phyloP scores from a whole-genome alignment of 2,113 vertebrate genomes.

The Odobenus rosmarus region DNA sequence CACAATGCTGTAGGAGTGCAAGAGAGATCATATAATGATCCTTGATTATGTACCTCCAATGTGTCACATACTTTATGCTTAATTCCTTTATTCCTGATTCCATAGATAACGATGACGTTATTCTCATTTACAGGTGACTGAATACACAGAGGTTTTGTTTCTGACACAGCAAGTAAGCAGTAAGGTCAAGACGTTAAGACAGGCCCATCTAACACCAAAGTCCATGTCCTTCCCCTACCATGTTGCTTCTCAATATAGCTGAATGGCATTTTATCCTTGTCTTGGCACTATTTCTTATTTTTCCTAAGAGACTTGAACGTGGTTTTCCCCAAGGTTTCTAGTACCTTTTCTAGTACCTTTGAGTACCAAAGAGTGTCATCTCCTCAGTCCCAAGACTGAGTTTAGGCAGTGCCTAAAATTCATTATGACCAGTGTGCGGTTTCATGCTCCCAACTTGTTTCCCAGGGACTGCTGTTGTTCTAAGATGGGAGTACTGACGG shows the following conservation, averaged over 20 bases:
- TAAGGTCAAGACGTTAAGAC: background rate
- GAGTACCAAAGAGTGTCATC: background rate
- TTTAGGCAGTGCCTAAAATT: background rate
- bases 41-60: background rate
- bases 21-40: background rate
- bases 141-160: background rate
- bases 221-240: background rate
- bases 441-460: background rate
- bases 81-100: background rate
- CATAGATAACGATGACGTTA: background rate
- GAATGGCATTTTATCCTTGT: background rate
- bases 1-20: background rate
- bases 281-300: background rate
- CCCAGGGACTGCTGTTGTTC: background rate
- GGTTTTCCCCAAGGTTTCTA: background rate
- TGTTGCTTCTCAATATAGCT: background rate
- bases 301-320: background rate
- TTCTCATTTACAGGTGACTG: background rate
- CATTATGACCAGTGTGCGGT: too few relatives aligned
- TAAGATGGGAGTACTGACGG: background rate
- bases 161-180: background rate
- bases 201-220: background rate
- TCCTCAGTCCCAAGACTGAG: background rate
- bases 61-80: background rate
- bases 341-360: background rate